Evolutionary conservation across 2,113 vertebrate genomes (phyloP).

Genomic region (Tretioscincus oriximinensis): DNA sequence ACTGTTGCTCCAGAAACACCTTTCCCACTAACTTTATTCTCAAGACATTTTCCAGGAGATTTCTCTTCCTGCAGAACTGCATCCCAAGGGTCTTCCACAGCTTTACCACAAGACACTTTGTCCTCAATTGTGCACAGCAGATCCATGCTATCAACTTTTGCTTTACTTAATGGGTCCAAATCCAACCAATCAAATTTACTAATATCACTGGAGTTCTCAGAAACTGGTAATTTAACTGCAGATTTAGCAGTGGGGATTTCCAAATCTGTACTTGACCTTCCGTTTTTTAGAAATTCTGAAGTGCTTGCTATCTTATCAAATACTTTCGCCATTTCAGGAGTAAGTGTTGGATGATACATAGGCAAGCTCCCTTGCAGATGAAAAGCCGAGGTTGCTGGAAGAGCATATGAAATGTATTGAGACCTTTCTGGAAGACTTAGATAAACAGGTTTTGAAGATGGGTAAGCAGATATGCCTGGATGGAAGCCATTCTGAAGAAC

Average conservation of each 20-base stretch:
- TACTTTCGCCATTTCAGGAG: constrained; percentile 91
- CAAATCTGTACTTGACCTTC: constrained; percentile 79
- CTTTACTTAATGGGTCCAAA: constrained; percentile 91
- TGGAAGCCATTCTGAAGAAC: constrained; percentile 90
- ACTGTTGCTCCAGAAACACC: constrained; percentile 80
- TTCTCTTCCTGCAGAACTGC: constrained; percentile 89
- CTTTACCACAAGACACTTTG: constrained; percentile 47
- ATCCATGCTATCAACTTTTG: constrained; percentile 81
- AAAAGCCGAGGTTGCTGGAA: constrained; percentile 76
- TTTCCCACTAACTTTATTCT: constrained; percentile 78
- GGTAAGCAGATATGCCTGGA: constrained; percentile 74
- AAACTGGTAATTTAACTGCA: constrained; percentile 65
- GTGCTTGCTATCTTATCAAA: constrained; percentile 97
- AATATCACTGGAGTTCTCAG: constrained; percentile 72
- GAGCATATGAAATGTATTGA: constrained; percentile 83
- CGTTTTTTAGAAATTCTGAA: constrained; percentile 91
- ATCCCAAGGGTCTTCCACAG: constrained; percentile 92
- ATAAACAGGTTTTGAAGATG: constrained; percentile 72
- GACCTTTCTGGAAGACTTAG: constrained; percentile 77
- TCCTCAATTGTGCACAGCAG: constrained; percentile 46
- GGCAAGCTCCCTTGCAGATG: constrained; percentile 72
- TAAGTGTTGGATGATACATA: constrained; percentile 74
- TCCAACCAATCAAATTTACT: constrained; percentile 94
- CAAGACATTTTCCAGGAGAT: constrained; percentile 66
- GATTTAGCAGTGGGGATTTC: constrained; percentile 72